Conservation (phyloP, 2,888 invertebrate species). For the Miltochrista miniata region DNA sequence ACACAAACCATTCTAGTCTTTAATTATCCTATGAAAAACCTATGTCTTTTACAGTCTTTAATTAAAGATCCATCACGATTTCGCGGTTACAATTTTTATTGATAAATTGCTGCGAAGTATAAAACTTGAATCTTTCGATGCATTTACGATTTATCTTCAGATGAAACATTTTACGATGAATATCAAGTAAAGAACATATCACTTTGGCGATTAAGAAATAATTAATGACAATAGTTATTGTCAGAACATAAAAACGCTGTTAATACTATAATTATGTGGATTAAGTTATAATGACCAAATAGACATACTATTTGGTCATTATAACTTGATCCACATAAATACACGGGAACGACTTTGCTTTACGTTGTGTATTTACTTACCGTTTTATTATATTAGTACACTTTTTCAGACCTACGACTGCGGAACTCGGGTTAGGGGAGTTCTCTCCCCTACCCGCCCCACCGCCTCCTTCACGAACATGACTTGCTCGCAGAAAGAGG, state of each 20-base stretch:
- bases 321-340: not conserved
- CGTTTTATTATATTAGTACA: too few species aligned
- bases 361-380: too few species aligned
- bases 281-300: too few species aligned
- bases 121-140: not conserved
- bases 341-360: too few species aligned
- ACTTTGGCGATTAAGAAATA: not conserved
- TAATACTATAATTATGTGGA: too few species aligned
- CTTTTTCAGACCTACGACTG: too few species aligned
- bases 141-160: constrained; percentile 12
- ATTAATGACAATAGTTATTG: not conserved
- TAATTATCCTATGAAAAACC: not conserved
- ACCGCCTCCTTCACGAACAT: too few species aligned
- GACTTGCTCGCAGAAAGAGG: too few species aligned
- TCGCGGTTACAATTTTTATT: not conserved
- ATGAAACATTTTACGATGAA: not conserved
- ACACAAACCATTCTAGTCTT: too few species aligned
- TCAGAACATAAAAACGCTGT: not conserved
- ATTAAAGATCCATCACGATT: constrained; percentile 5
- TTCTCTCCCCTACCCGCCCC: too few species aligned
- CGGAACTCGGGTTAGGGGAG: too few species aligned
- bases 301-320: too few species aligned
- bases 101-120: constrained; percentile 10
- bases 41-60: not conserved
- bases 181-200: not conserved